Evolutionary conservation across 1,140 invertebrate genomes (phyloP), one percentile per base, ranked within the genome.

Genomic region (Neotoxoptera formosana): DNA sequence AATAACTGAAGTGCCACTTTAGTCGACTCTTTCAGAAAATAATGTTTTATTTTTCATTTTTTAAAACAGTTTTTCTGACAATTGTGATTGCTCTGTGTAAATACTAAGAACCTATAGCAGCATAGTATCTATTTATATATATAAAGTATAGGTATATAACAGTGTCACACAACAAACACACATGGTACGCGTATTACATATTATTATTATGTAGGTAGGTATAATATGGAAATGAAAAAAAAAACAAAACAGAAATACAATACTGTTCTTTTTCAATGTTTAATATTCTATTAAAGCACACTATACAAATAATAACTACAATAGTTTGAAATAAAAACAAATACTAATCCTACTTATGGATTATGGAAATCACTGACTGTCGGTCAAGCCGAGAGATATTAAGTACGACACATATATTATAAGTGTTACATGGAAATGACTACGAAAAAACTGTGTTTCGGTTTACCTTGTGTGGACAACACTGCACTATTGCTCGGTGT

Each of bases 271-370:
- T 88, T 51, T 48, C 2, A 48, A 88, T 48, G 45, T 88, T 45
- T 88, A 88, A 88, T 88, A 48, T 88, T 88, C 86, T 88, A 88
- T 88, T 48, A 88, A 88, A 88, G 86, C 86, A 88, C n/a, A 88
- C 86, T 88, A 88, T 14, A 88, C 86, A 48, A 88, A 88, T 48
- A 88, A 88, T 48, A 88, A 88, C 86, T 88, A 88, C 86, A 48
- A 88, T 88, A 88, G 45, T 48, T 47, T 48, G 86, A 88, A 88
- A 88, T 88, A 88, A 88, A 88, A 88, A 88, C 86, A 88, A 88
- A 88, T 48, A 88, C 45, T 88, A 88, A 88, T 88, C 47, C 47
- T 48, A 88, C 30, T n/a, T 88, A 88, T 88, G 86, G 86, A 48
- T 88, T 88, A 41, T 34, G 86, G 86, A 48, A 51, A 88, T 88